These are phyloP conservation scores for Chymomyza fuscimana DNA, from an alignment of 2,888 invertebrate genomes.

Conservation along the genomic window DNA sequence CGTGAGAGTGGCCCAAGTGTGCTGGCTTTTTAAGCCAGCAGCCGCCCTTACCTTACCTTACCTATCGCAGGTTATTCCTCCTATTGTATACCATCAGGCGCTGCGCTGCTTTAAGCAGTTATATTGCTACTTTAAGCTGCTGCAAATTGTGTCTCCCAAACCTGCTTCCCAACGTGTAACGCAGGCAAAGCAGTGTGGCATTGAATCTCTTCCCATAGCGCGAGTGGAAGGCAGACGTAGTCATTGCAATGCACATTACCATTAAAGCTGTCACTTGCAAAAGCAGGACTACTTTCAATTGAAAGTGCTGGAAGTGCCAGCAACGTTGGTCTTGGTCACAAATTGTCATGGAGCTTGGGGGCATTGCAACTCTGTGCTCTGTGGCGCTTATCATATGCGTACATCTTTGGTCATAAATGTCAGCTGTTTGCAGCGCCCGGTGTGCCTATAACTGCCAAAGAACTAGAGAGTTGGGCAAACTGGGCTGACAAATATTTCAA, in stretches of 20 bases:
- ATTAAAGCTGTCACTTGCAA: neutral
- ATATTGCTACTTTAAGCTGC: no score
- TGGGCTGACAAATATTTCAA: slow-evolving; percentile 67
- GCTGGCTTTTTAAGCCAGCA: no score
- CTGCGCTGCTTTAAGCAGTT: no score
- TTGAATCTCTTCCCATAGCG: no score
- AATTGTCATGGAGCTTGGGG: neutral
- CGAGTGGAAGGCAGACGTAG: no score
- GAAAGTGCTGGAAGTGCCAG: neutral
- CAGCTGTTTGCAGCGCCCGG: slow-evolving; percentile 34
- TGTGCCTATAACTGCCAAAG: slow-evolving; percentile 3
- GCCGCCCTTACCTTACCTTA: no score
- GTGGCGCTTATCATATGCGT: neutral
- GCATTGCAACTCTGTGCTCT: neutral
- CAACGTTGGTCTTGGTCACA: neutral
- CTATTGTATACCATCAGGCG: no score
- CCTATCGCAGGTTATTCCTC: no score
- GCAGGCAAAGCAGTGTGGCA: no score
- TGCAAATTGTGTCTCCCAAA: no score
- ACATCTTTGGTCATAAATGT: slow-evolving; percentile 60
- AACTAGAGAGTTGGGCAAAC: neutral
- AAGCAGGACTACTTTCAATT: neutral
- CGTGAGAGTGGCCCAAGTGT: no score
- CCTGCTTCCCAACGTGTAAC: no score
- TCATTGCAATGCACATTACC: neutral